Conservation (phyloP, 2,888 invertebrate genomes). For the Eudemis profundana region DNA sequence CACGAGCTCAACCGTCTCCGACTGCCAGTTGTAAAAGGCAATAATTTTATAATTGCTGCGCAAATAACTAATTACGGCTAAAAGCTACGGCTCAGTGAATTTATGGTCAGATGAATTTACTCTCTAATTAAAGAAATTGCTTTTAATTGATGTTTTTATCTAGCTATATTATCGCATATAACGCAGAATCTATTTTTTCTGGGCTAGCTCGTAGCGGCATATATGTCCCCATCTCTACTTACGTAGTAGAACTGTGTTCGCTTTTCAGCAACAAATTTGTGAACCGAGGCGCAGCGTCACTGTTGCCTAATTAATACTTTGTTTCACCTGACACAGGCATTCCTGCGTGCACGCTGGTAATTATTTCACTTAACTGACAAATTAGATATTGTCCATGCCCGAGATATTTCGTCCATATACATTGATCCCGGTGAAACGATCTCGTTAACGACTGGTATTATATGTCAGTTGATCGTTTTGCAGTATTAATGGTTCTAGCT, state of each 20-base stretch:
- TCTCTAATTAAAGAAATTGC: too few species aligned
- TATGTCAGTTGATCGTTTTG: not conserved
- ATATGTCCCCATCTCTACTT: too few species aligned
- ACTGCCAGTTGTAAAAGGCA: constrained; percentile 6
- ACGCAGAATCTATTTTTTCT: too few species aligned
- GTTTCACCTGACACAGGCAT: constrained; percentile 40
- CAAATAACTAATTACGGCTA: not conserved
- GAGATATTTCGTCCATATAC: constrained; percentile 33
- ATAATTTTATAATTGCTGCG: constrained; percentile 8
- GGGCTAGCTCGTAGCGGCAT: too few species aligned
- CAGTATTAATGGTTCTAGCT: constrained; percentile 3
- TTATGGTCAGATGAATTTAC: too few species aligned
- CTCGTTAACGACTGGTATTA: constrained; percentile 15
- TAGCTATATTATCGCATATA: too few species aligned
- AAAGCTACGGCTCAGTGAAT: too few species aligned
- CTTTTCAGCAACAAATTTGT: constrained; percentile 31
- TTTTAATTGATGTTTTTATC: too few species aligned
- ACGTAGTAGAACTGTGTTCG: constrained; percentile 13
- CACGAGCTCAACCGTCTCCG: too few species aligned
- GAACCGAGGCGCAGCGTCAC: constrained; percentile 15
- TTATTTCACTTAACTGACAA: constrained; percentile 39
- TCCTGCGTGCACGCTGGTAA: constrained; percentile 30
- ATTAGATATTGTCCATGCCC: constrained; percentile 31
- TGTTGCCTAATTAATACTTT: constrained; percentile 40
- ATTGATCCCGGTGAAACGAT: constrained; percentile 32